Evolutionary conservation across 2,888 invertebrate genomes (phyloP), one percentile per base, ranked within the genome.

Genomic region (Trichopria drosophilae): DNA sequence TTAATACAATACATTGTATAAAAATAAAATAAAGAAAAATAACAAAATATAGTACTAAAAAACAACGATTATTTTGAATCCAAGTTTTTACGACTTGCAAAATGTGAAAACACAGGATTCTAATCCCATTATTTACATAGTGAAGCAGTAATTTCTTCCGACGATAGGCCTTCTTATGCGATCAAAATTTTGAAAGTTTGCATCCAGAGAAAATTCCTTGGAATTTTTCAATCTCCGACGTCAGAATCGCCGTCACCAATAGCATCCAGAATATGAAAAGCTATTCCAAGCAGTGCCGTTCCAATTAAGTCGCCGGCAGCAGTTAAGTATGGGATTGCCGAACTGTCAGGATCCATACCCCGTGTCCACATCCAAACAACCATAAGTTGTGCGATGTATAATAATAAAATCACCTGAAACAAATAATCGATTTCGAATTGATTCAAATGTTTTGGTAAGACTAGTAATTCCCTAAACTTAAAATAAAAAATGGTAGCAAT

Each of bases 251-350:
- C 81, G 68, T 88, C 88, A 48, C 88, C 88, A 65, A 88, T 86
- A 23, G 84, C 79, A 76, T 83, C 85, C 34, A 88, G 79, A 59
- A 87, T 78, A 67, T 86, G 84, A 72, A 89, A 89, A 29, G 87
- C 87, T 55, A 86, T 75, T 59, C 87, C 87, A 28, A 90, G 76
- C 20, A 90, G 78, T 35, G 86, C 84, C 36, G 93, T 93, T 16
- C 94, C 94, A 46, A 93, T 77, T 51, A 94, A 81, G 77, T 94
- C 94, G 22, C 94, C 94, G 10, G 92, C 77, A 6, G 94, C 93
- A 20, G 93, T 93, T 61, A 93, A 77, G 72, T 93, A 92, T 35
- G 93, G 93, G 71, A 93, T 93, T 45, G 92, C 90, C 4, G 89
- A 89, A 72, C 90, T 93, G 74, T 93, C 93, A 20, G 93, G 93